Percentiles rank a stretch among this genome's conserved stretches.
Evolutionary conservation across 2,888 invertebrate species (phyloP).

Genomic region (Agrotis clavis): DNA sequence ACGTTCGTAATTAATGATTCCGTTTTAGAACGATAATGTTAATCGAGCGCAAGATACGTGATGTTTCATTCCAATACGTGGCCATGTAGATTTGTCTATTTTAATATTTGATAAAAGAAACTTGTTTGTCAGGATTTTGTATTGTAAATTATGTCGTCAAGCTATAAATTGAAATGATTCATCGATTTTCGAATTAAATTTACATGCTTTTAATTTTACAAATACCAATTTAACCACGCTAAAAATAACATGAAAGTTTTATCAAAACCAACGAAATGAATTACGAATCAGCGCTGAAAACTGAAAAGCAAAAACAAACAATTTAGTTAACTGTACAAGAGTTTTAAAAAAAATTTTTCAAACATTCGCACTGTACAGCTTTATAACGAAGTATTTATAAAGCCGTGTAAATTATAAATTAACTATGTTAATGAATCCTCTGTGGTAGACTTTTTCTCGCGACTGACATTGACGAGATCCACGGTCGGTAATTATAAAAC

Average conservation of each 20-base stretch:
- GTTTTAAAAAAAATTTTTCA: conserved; percentile 21
- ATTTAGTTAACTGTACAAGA: conserved; percentile 10
- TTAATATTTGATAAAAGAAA: conserved; percentile 9
- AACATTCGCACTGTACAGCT: conserved; percentile 28
- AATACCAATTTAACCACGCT: not conserved
- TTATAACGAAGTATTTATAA: conserved; percentile 32
- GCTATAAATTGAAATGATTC: conserved; percentile 22
- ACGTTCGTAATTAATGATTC: conserved; percentile 55
- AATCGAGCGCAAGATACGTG: conserved; percentile 34
- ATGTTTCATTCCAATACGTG: conserved; percentile 28
- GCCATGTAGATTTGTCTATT: conserved; percentile 11
- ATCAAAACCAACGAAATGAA: not conserved
- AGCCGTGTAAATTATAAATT: conserved; percentile 56
- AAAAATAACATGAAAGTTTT: not conserved
- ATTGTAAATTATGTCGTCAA: conserved; percentile 19
- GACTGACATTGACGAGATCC: conserved; percentile 75
- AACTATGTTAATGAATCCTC: conserved; percentile 65
- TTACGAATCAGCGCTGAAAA: conserved; percentile 4
- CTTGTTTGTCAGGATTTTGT: conserved; percentile 1
- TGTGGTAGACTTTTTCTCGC: conserved; percentile 69
- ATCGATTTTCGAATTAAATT: conserved; percentile 6
- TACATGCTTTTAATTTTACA: conserved; percentile 2
- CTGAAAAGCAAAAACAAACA: not conserved
- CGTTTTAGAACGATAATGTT: conserved; percentile 51
- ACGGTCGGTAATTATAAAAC: conserved; percentile 68